phyloP scores from a whole-genome alignment of 2,113 vertebrate species.

The Dendropsophus ebraccatus region DNA sequence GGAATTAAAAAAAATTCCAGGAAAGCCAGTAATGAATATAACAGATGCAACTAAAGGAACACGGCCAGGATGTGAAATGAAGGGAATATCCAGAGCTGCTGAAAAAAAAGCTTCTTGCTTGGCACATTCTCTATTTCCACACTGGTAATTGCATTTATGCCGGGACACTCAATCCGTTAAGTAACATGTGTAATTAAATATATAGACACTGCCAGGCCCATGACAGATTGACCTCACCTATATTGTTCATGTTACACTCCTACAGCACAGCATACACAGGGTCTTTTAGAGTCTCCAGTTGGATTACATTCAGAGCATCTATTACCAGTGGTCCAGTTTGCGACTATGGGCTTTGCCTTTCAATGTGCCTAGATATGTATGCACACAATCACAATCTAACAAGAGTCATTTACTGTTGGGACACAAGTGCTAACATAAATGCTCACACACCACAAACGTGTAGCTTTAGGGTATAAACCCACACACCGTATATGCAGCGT shows the following conservation, averaged over 20 bases:
- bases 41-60: conserved; percentile 30
- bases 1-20: conserved; percentile 22
- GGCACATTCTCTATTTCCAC: conserved; percentile 39
- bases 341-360: background rate
- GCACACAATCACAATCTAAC: background rate
- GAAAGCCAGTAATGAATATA: conserved; percentile 36
- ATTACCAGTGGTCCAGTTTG: background rate
- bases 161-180: conserved; percentile 51
- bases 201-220: conserved; percentile 31
- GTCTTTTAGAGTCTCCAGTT: background rate
- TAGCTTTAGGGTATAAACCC: too few relatives aligned
- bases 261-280: conserved; percentile 12
- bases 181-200: conserved; percentile 54
- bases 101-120: conserved; percentile 19
- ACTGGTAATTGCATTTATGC: conserved; percentile 49
- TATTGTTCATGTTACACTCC: conserved; percentile 15
- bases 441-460: background rate
- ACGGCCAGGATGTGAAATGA: conserved; percentile 37
- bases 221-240: conserved; percentile 52
- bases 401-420: background rate
- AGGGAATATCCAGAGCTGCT: conserved; percentile 28
- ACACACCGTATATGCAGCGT: too few relatives aligned
- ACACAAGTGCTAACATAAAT: conserved; percentile 1
- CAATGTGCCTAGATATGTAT: background rate
- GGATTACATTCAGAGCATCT: background rate